Conservation (phyloP, 2,113 vertebrate genomes). For the Xyliphius kryptos region DNA sequence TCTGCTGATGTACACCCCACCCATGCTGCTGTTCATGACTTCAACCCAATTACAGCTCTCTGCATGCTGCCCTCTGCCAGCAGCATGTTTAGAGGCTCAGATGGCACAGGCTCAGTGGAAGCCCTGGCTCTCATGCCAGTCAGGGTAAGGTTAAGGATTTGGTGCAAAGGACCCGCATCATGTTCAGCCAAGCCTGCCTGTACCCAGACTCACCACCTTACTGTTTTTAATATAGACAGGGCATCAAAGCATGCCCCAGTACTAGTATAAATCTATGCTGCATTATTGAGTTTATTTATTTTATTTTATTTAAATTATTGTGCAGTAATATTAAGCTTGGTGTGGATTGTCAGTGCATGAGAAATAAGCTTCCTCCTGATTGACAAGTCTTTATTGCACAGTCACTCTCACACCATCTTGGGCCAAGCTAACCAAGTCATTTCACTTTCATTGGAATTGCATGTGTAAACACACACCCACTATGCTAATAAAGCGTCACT, state of each 20-base stretch:
- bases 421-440: conserved; percentile 21
- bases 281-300: no score
- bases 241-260: no score
- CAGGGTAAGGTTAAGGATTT: no score
- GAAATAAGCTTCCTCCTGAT: not conserved
- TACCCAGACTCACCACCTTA: no score
- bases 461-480: conserved; percentile 16
- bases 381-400: conserved; percentile 2
- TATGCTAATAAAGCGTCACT: conserved; percentile 15
- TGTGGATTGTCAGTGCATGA: conserved; percentile 1
- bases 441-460: conserved; percentile 19
- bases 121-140: no score
- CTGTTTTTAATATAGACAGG: no score
- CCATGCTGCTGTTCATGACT: conserved; percentile 25
- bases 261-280: no score
- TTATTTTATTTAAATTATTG: no score
- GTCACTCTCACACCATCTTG: conserved; percentile 12
- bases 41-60: conserved; percentile 42
- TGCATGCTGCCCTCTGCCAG: conserved; percentile 39
- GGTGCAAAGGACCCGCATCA: no score
- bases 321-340: no score
- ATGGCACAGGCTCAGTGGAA: no score
- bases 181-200: no score
- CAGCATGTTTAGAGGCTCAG: conserved; percentile 37
- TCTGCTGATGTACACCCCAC: conserved; percentile 30